Conservation (phyloP, 2,888 invertebrate species). For the Ectemnius lituratus region DNA sequence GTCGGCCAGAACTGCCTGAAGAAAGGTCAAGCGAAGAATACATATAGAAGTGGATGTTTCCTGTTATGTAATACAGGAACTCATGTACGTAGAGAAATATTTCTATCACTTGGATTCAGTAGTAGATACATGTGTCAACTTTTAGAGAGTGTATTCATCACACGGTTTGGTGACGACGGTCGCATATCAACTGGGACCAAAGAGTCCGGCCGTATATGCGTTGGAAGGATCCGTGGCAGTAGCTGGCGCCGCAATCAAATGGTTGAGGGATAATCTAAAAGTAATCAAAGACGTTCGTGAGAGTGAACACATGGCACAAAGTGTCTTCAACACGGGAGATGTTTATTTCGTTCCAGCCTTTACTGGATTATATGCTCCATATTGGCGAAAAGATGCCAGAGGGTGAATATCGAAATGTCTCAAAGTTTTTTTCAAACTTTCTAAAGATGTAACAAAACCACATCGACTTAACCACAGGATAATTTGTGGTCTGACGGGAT, state of each 20-base stretch:
- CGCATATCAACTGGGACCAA: conserved; percentile 92
- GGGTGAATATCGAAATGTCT: conserved; percentile 80
- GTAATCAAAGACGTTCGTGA: conserved; percentile 87
- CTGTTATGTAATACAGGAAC: conserved; percentile 96
- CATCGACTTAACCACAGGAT: conserved; percentile 81
- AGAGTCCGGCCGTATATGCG: conserved; percentile 91
- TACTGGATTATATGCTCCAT: conserved; percentile 97
- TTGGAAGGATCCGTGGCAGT: conserved; percentile 97
- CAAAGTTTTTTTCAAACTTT: not conserved
- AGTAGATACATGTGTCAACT: conserved; percentile 2
- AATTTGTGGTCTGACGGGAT: conserved; percentile 95
- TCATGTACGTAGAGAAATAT: conserved; percentile 76
- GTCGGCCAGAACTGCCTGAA: conserved; percentile 94
- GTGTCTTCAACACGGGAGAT: conserved; percentile 93
- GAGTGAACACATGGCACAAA: conserved; percentile 84
- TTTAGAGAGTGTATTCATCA: conserved; percentile 88
- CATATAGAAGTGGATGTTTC: conserved; percentile 97
- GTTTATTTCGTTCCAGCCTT: conserved; percentile 99
- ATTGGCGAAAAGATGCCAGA: conserved; percentile 98
- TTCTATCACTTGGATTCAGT: not conserved
- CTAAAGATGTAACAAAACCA: conserved; percentile 4
- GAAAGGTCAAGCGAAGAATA: conserved; percentile 95
- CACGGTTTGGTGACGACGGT: conserved; percentile 94
- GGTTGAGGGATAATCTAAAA: conserved; percentile 94
- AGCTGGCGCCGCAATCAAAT: conserved; percentile 94